These are phyloP conservation scores for Chlorospingus flavigularis DNA, from an alignment of 2,797 vertebrate genomes.

Conservation along the genomic window DNA sequence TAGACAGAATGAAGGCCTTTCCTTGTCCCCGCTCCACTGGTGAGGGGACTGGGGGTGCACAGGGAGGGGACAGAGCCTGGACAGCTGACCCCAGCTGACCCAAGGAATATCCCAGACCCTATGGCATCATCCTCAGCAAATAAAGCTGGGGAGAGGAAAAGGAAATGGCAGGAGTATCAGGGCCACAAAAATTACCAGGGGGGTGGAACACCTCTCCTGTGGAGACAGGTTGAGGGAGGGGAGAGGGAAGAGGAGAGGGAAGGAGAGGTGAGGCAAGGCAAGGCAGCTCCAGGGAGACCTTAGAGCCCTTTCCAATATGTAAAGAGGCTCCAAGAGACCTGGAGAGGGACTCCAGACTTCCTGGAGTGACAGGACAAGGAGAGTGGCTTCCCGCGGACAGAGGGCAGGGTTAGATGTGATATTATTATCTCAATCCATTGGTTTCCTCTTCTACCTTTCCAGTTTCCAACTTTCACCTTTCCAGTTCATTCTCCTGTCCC, in stretches of 20 bases:
- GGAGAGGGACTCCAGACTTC: not conserved
- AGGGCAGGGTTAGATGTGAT: not conserved
- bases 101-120: not conserved
- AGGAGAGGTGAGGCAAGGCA: rapidly evolving
- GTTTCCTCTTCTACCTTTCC: not conserved
- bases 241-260: no score
- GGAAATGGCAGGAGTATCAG: not conserved
- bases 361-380: not conserved
- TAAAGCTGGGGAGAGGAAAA: not conserved
- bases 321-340: not conserved
- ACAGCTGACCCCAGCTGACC: not conserved
- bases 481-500: not conserved
- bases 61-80: not conserved
- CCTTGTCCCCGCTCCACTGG: not conserved
- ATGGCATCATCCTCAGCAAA: not conserved
- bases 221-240: not conserved
- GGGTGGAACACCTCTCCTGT: not conserved
- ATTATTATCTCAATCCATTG: not conserved
- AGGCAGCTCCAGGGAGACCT: not conserved
- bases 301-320: not conserved
- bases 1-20: not conserved
- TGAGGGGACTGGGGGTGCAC: not conserved
- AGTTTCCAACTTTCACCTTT: not conserved
- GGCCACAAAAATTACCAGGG: not conserved
- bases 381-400: not conserved